Base-by-base conservation (phyloP, 2,113 vertebrate species). In the Cyprinodon variegatus region DNA sequence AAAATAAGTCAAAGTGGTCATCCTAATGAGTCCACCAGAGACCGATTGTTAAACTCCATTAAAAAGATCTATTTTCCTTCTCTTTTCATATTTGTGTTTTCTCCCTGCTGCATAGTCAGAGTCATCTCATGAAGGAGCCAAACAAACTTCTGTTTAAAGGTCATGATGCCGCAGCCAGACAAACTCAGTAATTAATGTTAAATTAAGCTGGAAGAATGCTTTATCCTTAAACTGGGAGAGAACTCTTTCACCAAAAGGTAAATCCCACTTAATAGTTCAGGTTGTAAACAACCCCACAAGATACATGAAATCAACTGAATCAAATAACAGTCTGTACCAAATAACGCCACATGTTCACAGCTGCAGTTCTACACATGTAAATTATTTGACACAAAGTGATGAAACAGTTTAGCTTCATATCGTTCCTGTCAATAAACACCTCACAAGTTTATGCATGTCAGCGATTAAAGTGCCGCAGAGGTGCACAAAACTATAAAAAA, bases 21-120 rank as follows among this genome's bases (percentile, higher is more conserved):
- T 90, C 81, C 92, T 95, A 95, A 95, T 95, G 93, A 95, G 92
- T 88, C 89, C 93, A 92, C 94, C 68, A 86, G 94, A 94, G 94
- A 94, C 90, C 89, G 79, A 91, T 93, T 92, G 93, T 92, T 94
- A 89, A 91, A 91, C 79, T 91, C 90, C 92, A 94, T 94, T 94
- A 94, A 92, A 93, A 92, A 92, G 91, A 93, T 94, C 83, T 90
- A 92, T 89, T 91, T 88, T 92, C 85, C 81, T 66, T 81, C 84
- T 29, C 71, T 83, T 86, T 84, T 90, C 82, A 88, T 92, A 89
- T 93, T 89, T 93, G 83, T 87, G 71, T 92, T 90, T 88, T 79
- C 70, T 40, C 8, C 41, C 45, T 0, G 66, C 82, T 79, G 60
- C 48, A 50, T 78, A 65, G 88, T 90, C 91, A 83, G 85, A 81